These are phyloP conservation scores for Diabrotica undecimpunctata DNA, from an alignment of 1,140 invertebrate genomes.

Conservation along the genomic window DNA sequence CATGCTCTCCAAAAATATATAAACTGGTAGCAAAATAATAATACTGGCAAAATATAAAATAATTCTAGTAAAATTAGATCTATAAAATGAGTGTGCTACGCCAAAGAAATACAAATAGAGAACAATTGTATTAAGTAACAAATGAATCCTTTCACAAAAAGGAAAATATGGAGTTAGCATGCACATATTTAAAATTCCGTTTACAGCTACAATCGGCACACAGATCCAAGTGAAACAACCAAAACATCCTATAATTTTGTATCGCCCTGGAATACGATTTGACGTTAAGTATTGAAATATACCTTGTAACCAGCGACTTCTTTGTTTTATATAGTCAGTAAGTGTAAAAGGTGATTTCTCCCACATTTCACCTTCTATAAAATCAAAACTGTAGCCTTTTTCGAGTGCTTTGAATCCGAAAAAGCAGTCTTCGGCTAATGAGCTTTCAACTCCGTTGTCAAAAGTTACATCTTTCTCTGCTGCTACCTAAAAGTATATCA, in stretches of 20 bases:
- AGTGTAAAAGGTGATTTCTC: slow-evolving; percentile 95
- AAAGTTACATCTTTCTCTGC: slow-evolving; percentile 89
- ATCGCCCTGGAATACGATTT: slow-evolving; percentile 72
- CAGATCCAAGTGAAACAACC: slow-evolving; percentile 94
- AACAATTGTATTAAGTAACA: slow-evolving; percentile 86
- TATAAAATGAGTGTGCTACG: slow-evolving; percentile 90
- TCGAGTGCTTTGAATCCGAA: slow-evolving; percentile 91
- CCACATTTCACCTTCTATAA: slow-evolving; percentile 96
- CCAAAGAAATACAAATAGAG: slow-evolving; percentile 97
- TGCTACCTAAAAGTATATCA: slow-evolving; percentile 63
- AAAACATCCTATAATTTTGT: slow-evolving; percentile 81
- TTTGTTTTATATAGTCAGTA: slow-evolving; percentile 91
- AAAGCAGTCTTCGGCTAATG: slow-evolving; percentile 95
- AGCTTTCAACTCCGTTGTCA: slow-evolving; percentile 92
- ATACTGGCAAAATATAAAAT: slow-evolving; percentile 77
- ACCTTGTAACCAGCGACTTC: slow-evolving; percentile 95
- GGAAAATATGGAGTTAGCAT: slow-evolving; percentile 85
- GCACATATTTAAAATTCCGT: slow-evolving; percentile 72
- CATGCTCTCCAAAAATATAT: slow-evolving; percentile 89
- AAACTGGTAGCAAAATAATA: slow-evolving; percentile 85
- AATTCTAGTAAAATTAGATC: slow-evolving; percentile 78
- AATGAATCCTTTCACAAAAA: slow-evolving; percentile 78
- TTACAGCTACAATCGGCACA: slow-evolving; percentile 86
- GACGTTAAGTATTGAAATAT: slow-evolving; percentile 93
- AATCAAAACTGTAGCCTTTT: slow-evolving; percentile 84